These are phyloP conservation scores for Anser cygnoides DNA, from an alignment of 2,113 vertebrate genomes.

Conservation along the genomic window DNA sequence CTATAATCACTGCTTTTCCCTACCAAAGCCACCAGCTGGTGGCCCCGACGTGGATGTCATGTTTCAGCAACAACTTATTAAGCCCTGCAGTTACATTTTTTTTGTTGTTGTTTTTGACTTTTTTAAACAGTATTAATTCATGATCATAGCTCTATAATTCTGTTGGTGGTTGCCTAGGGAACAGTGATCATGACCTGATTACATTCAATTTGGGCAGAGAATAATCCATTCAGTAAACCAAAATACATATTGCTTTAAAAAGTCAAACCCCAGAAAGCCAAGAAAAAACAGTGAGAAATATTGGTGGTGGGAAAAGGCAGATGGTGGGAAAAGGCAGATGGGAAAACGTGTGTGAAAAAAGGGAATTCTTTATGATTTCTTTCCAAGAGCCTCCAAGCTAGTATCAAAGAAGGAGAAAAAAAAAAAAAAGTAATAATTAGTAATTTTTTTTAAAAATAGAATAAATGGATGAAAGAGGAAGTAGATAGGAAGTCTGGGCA, in stretches of 20 bases:
- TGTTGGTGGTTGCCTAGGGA: not conserved
- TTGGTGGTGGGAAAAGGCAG: not conserved
- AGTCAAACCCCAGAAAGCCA: not conserved
- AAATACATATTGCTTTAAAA: not conserved
- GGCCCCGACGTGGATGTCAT: not conserved
- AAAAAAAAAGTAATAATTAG: not conserved
- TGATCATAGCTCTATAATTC: not conserved
- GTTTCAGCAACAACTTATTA: not conserved
- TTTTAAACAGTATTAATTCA: not conserved
- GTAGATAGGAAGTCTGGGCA: not conserved
- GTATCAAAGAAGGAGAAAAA: not conserved
- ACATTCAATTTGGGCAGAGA: not conserved
- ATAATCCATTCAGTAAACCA: not conserved
- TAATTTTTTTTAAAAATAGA: not conserved
- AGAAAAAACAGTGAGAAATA: not conserved
- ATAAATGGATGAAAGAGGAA: not conserved
- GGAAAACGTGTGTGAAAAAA: not conserved
- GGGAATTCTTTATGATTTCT: not conserved
- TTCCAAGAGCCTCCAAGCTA: not conserved
- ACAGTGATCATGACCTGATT: not conserved
- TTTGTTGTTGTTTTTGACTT: not conserved
- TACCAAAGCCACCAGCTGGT: not conserved
- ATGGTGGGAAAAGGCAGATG: not conserved
- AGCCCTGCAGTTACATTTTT: not conserved
- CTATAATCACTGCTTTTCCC: not conserved